These are phyloP conservation scores for Tetramorium bicarinatum DNA, from an alignment of 2,888 invertebrate species.

Conservation along the genomic window DNA sequence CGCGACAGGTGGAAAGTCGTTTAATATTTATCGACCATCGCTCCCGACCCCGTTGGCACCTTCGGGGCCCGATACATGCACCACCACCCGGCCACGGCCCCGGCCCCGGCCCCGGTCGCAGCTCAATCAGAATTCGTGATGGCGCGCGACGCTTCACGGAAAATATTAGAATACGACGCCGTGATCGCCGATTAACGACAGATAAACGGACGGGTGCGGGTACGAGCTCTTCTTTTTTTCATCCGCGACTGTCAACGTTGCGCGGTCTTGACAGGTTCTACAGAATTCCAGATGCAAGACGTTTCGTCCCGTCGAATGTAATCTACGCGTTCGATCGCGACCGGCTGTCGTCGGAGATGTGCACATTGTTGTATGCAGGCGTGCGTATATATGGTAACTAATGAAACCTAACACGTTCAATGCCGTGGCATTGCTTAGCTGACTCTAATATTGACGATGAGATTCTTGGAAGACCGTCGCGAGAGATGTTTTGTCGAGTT, in stretches of 20 bases:
- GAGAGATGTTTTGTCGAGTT: background rate
- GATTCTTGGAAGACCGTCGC: conserved; percentile 39
- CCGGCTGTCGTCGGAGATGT: conserved; percentile 28
- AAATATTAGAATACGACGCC: conserved; percentile 84
- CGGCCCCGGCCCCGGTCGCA: conserved; percentile 43
- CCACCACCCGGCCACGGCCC: conserved; percentile 35
- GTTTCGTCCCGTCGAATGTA: conserved; percentile 76
- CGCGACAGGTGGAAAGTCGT: conserved; percentile 81
- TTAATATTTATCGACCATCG: conserved; percentile 84
- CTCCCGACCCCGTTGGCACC: conserved; percentile 77
- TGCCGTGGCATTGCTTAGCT: conserved; percentile 39
- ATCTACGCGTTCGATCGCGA: conserved; percentile 75
- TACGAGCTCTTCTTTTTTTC: background rate
- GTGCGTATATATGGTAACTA: conserved; percentile 27
- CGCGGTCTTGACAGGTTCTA: conserved; percentile 65
- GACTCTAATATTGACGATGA: conserved; percentile 30
- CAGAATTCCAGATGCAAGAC: conserved; percentile 81
- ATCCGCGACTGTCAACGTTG: conserved; percentile 14
- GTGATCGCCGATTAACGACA: conserved; percentile 71
- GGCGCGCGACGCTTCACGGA: conserved; percentile 78
- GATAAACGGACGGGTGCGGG: conserved; percentile 62
- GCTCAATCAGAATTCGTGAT: conserved; percentile 76
- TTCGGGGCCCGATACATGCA: conserved; percentile 56
- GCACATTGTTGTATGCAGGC: conserved; percentile 42
- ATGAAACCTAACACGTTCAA: conserved; percentile 46